Conservation (phyloP, 2,888 invertebrate species). For the Lasioglossum figueresi region DNA sequence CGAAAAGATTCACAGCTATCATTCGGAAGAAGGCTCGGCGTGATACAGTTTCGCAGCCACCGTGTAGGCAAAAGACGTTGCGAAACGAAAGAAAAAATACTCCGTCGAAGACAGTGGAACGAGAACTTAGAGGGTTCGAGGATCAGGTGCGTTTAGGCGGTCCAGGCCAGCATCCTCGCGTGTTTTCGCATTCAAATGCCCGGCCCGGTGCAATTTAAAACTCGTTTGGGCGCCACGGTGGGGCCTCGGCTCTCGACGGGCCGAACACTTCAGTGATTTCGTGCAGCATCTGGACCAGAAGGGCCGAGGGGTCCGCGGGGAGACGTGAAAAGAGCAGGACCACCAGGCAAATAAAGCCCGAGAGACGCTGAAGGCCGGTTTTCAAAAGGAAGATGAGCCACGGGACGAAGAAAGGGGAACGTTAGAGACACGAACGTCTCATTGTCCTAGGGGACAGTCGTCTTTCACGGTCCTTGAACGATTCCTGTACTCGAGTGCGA, state of each 20-base stretch:
- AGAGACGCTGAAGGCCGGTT: constrained; percentile 50
- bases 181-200: constrained; percentile 74
- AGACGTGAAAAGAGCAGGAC: constrained; percentile 51
- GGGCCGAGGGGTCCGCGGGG: constrained; percentile 10
- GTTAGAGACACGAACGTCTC: constrained; percentile 32
- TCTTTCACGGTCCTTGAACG: constrained; percentile 28
- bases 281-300: constrained; percentile 73
- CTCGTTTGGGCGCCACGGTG: constrained; percentile 75
- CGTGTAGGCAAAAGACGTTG: not conserved
- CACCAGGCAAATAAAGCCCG: constrained; percentile 58
- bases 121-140: constrained; percentile 41
- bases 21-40: not conserved
- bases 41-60: not conserved
- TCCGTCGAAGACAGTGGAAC: not conserved
- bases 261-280: constrained; percentile 66
- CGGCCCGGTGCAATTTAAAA: constrained; percentile 76
- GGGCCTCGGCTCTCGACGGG: constrained; percentile 32
- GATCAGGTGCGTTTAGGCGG: constrained; percentile 64
- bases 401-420: constrained; percentile 30
- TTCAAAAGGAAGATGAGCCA: constrained; percentile 69
- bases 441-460: constrained; percentile 48
- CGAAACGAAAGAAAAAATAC: not conserved
- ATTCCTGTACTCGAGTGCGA: constrained; percentile 20
- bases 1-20: not conserved
- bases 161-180: constrained; percentile 64